Conservation (phyloP, 2,888 invertebrate genomes). For the Hypsopygia costalis region DNA sequence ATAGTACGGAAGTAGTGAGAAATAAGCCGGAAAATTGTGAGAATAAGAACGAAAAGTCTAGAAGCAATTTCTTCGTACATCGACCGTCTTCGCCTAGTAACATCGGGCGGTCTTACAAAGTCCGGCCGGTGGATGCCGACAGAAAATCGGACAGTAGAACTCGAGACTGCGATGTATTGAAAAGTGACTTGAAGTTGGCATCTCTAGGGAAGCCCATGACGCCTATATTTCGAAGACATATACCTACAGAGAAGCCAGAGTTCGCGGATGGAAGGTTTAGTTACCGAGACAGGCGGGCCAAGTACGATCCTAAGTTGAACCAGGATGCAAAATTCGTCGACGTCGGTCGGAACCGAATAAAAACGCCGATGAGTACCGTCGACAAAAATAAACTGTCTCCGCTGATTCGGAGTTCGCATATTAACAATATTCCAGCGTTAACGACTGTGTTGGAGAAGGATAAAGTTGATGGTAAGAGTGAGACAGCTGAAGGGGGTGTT, state of each 20-base stretch:
- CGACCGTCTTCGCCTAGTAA: constrained; percentile 50
- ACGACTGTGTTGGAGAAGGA: constrained; percentile 38
- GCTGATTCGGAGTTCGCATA: constrained; percentile 27
- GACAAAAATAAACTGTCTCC: constrained; percentile 23
- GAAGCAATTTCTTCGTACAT: constrained; percentile 68
- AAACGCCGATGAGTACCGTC: constrained; percentile 29
- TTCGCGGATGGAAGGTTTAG: constrained; percentile 64
- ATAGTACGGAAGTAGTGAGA: constrained; percentile 42
- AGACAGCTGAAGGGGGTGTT: constrained; percentile 19
- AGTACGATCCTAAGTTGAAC: constrained; percentile 27
- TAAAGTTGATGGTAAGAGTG: not conserved
- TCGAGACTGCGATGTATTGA: constrained; percentile 42
- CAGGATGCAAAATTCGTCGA: constrained; percentile 44
- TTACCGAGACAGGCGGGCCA: constrained; percentile 48
- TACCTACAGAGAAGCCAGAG: constrained; percentile 44
- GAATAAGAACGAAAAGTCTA: constrained; percentile 48
- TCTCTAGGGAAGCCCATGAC: constrained; percentile 72
- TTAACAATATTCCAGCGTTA: constrained; percentile 27
- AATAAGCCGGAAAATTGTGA: constrained; percentile 39
- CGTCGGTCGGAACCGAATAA: constrained; percentile 49
- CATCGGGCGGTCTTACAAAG: constrained; percentile 43
- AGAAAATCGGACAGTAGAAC: constrained; percentile 18
- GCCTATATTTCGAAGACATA: constrained; percentile 61
- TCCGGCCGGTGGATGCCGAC: constrained; percentile 41
- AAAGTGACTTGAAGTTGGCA: constrained; percentile 62